Conservation (phyloP, 2,113 vertebrate species). For the Pelmatolapia mariae region DNA sequence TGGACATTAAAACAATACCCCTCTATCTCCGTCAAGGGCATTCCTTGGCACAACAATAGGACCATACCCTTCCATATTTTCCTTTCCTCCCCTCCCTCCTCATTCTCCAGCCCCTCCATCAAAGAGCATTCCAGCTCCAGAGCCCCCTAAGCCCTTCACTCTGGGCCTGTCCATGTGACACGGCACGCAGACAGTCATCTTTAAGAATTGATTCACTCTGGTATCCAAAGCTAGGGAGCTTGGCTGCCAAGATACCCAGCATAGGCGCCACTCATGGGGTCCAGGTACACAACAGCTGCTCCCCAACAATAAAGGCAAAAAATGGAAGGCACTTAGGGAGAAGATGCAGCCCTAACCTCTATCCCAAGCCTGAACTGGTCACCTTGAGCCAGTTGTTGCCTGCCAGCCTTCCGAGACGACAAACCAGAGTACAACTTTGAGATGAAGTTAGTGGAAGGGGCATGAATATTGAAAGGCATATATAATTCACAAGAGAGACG, state of each 20-base stretch:
- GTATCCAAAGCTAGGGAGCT: conserved; percentile 70
- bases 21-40: conserved; percentile 65
- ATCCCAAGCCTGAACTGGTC: conserved; percentile 65
- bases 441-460: conserved; percentile 6
- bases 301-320: conserved; percentile 70
- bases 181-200: conserved; percentile 70
- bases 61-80: conserved; percentile 61
- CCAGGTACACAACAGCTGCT: conserved; percentile 77
- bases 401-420: conserved; percentile 51
- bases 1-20: conserved; percentile 58
- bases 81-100: conserved; percentile 70
- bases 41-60: conserved; percentile 72
- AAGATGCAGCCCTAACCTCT: conserved; percentile 68
- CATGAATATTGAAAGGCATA: conserved; percentile 28
- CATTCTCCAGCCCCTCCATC: conserved; percentile 67
- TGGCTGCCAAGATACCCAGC: conserved; percentile 71
- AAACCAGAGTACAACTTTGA: conserved; percentile 39
- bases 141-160: conserved; percentile 70
- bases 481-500: conserved; percentile 20
- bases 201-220: conserved; percentile 77
- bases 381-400: conserved; percentile 74
- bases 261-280: conserved; percentile 65
- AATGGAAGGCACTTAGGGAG: conserved; percentile 71
- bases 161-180: conserved; percentile 65
- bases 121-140: conserved; percentile 71